Evolutionary conservation across 2,113 vertebrate genomes (phyloP), one percentile per base, ranked within the genome.

Genomic region (Campylorhamphus procurvoides): DNA sequence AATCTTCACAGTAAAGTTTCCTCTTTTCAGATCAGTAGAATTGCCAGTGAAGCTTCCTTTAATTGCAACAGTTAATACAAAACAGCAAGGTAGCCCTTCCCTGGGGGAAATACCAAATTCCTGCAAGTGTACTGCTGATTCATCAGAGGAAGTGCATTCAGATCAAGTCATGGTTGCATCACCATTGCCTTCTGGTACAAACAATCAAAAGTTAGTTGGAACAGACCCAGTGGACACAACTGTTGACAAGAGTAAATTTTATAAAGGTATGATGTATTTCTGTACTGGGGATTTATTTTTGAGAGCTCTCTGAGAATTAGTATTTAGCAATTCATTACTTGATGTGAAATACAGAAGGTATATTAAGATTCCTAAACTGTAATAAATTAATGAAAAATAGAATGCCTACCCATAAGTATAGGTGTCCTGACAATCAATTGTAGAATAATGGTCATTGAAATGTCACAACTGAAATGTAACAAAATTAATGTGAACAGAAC

Each of bases 231-330:
- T 73, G 84, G 90, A 96, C 87, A 59, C 29, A 46, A 67, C 58
- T 15, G 12, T 83, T 93, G 69, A 82, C 50, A 89, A 85, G 85
- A 87, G 76, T 35, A 23, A 10, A 33, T 71, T 91, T 96, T 86
- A 91, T 35, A 93, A 95, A 97, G 97, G 97, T 98, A 89, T 87
- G 92, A 24, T 87, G 16, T 73, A 44, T 87, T 93, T 84, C 87
- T 94, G 42, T 85, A 52, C 44, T 18, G 71, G 81, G 52, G 50
- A 80, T 50, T 64, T 37, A 15, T 80, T 85, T 93, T 93, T 84
- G 44, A 68, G 49, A 35, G 7, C 11, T 83, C 23, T 52, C 23
- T 64, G 60, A 60, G 35, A 84, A 37, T 76, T 63, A 52, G 28
- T 75, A 18, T 88, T 71, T 86, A 78, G 50, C 69, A 81, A 66